phyloP scores from a whole-genome alignment of 1,140 invertebrate species.

The Elysia chlorotica region DNA sequence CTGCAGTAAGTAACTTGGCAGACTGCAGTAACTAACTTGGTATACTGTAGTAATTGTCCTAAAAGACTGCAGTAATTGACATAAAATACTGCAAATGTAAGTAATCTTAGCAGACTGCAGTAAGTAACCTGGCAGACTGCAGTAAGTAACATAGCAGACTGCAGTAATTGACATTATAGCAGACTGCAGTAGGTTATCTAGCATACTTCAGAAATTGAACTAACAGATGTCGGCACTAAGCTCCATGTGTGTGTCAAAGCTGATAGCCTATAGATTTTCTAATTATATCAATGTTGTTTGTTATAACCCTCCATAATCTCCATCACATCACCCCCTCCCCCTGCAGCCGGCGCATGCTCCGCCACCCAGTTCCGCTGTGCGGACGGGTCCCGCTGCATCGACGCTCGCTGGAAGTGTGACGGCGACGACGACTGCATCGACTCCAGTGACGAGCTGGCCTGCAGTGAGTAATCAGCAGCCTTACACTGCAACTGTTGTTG shows the following conservation, averaged over 20 bases:
- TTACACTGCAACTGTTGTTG: no score
- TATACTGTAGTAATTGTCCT: not conserved
- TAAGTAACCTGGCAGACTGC: not conserved
- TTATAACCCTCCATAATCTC: no score
- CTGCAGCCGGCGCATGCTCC: slow-evolving; percentile 12
- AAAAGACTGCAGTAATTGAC: not conserved
- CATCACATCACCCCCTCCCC: no score
- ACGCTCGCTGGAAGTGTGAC: slow-evolving; percentile 36
- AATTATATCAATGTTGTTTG: no score
- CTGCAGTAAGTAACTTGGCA: not conserved
- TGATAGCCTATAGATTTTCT: no score
- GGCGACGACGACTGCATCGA: slow-evolving; percentile 36
- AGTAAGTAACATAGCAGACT: not conserved
- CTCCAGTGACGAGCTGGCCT: slow-evolving; percentile 29
- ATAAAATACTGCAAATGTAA: not conserved
- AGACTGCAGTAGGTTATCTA: no score
- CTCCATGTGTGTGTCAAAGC: no score
- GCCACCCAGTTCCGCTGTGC: slow-evolving; percentile 29
- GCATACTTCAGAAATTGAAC: no score
- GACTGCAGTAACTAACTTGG: not conserved
- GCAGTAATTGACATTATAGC: no score
- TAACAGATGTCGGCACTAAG: no score
- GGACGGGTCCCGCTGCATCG: slow-evolving; percentile 26
- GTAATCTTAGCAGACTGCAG: not conserved
- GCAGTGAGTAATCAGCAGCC: not conserved